Evolutionary conservation across 2,888 invertebrate species (phyloP).

Genomic region (Eristalis tenax): DNA sequence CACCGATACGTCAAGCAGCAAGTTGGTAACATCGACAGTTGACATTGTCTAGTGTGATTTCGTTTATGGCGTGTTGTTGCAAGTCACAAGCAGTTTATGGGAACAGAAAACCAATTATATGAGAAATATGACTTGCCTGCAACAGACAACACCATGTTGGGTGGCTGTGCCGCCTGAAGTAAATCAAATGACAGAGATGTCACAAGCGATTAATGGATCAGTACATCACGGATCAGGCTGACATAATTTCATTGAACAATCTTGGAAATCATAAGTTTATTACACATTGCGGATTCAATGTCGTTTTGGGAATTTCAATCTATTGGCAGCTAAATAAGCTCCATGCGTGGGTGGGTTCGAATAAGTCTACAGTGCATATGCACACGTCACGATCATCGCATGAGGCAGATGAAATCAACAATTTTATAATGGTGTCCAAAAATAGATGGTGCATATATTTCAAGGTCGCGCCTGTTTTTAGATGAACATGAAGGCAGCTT

Average conservation of each 20-base stretch:
- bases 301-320: neutral
- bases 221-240: conserved; percentile 14
- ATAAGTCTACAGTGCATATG: neutral
- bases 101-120: conserved; percentile 39
- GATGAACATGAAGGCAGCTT: neutral
- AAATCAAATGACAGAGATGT: conserved; percentile 8
- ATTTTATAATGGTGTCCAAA: neutral
- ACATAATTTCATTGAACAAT: neutral
- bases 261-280: neutral
- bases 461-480: neutral
- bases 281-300: neutral
- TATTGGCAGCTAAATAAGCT: neutral
- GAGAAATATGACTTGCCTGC: conserved; percentile 53
- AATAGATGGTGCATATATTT: neutral
- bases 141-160: conserved; percentile 46
- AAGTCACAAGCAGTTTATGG: conserved; percentile 17
- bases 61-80: conserved; percentile 24
- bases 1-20: conserved; percentile 21
- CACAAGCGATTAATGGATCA: conserved; percentile 15
- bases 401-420: neutral
- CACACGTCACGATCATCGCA: neutral
- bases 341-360: neutral
- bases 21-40: conserved; percentile 1
- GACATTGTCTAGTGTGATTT: conserved; percentile 15
- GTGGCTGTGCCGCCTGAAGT: conserved; percentile 13